These are phyloP conservation scores for Rugalucina vietnamica DNA, from an alignment of 2,888 invertebrate species.

Conservation along the genomic window DNA sequence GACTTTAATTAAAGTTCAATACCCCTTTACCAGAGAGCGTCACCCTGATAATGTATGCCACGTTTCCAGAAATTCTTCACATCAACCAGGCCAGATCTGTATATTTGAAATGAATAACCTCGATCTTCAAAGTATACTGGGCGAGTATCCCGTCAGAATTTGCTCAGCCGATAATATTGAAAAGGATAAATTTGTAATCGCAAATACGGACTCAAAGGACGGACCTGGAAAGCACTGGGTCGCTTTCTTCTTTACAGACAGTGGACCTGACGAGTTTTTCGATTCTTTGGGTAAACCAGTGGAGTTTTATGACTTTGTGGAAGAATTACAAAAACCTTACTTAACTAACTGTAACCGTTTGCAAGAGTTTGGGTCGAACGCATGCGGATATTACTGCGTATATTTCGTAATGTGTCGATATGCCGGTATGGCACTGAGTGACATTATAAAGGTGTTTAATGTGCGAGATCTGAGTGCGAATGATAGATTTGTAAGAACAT, in stretches of 20 bases:
- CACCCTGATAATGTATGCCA: slow-evolving; percentile 38
- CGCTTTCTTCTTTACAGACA: too few relatives aligned
- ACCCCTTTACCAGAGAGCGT: slow-evolving; percentile 42
- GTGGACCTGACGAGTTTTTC: too few relatives aligned
- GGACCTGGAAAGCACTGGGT: too few relatives aligned
- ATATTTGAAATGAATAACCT: slow-evolving; percentile 14
- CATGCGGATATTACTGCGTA: slow-evolving; percentile 28
- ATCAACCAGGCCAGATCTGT: slow-evolving; percentile 24
- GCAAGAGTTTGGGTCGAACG: slow-evolving; percentile 18
- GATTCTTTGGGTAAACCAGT: too few relatives aligned
- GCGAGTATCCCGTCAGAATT: background rate
- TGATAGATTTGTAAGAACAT: background rate
- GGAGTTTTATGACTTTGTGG: too few relatives aligned
- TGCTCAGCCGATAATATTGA: slow-evolving; percentile 24
- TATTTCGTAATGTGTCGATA: too few relatives aligned
- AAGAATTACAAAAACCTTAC: too few relatives aligned
- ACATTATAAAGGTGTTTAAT: slow-evolving; percentile 17
- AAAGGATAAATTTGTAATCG: background rate
- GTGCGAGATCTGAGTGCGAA: background rate
- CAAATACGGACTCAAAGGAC: too few relatives aligned
- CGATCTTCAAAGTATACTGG: background rate
- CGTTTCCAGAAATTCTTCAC: slow-evolving; percentile 32
- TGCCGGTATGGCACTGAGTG: background rate
- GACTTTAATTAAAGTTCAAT: slow-evolving; percentile 32
- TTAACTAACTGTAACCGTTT: background rate